phyloP scores from a whole-genome alignment of 2,888 invertebrate species.

The Mylabris sibirica region DNA sequence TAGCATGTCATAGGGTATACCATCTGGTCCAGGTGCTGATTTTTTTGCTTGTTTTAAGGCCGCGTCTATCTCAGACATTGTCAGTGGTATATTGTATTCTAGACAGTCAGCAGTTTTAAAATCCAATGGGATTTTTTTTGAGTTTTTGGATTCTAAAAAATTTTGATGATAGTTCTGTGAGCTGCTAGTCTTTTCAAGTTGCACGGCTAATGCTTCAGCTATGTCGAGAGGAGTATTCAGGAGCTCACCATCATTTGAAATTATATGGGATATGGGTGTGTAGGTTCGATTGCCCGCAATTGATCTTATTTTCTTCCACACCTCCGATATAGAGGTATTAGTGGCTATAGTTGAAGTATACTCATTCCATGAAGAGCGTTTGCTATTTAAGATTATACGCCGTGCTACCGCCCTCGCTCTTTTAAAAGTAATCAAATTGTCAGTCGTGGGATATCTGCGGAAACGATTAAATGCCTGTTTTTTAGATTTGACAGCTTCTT shows the following conservation, averaged over 20 bases:
- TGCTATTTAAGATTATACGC: conserved; percentile 5
- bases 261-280: background rate
- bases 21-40: background rate
- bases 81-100: background rate
- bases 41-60: background rate
- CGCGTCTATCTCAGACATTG: background rate
- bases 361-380: conserved; percentile 16
- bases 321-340: conserved; percentile 2
- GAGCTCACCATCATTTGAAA: background rate
- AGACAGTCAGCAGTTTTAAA: background rate
- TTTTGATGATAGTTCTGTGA: too few species aligned
- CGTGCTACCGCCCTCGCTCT: conserved; percentile 17
- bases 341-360: background rate
- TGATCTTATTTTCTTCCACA: conserved; percentile 15
- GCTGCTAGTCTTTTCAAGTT: too few species aligned
- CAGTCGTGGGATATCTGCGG: conserved; percentile 15
- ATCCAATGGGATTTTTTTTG: background rate
- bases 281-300: background rate
- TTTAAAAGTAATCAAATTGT: conserved; percentile 25
- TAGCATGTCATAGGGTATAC: background rate
- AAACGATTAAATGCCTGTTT: conserved; percentile 20
- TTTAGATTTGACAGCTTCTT: conserved; percentile 17
- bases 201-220: too few species aligned
- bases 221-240: too few species aligned
- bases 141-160: too few species aligned